phyloP scores from a whole-genome alignment of 2,113 vertebrate genomes.

The Charina bottae region DNA sequence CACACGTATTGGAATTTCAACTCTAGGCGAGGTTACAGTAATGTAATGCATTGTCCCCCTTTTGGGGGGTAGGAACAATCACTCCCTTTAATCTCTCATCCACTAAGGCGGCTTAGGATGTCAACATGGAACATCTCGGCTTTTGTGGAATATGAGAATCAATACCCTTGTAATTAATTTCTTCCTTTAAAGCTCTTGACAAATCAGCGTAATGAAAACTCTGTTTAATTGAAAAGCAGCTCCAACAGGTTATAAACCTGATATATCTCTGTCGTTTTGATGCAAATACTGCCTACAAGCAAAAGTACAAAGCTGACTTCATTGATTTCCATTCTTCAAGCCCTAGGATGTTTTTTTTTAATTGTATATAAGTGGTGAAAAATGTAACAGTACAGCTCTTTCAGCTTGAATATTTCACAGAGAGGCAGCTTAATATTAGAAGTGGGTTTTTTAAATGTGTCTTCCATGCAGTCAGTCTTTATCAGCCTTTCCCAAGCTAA shows the following conservation, averaged over 20 bases:
- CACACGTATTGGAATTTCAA: too few relatives aligned
- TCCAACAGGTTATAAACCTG: not conserved
- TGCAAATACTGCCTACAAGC: not conserved
- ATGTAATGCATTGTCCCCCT: not conserved
- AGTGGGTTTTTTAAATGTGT: constrained; percentile 10
- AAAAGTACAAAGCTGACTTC: constrained; percentile 25
- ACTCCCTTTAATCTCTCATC: not conserved
- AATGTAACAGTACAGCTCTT: not conserved
- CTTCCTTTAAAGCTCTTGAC: not conserved
- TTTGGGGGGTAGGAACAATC: not conserved
- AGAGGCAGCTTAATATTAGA: not conserved
- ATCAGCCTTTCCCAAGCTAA: not conserved
- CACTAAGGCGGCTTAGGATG: not conserved
- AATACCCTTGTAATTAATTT: not conserved
- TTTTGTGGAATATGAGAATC: not conserved
- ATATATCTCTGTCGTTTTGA: not conserved
- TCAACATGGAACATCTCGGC: not conserved
- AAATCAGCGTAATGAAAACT: not conserved
- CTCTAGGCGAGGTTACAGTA: not conserved
- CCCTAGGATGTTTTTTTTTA: not conserved
- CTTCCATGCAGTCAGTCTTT: constrained; percentile 11
- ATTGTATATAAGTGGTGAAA: not conserved
- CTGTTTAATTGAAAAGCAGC: constrained; percentile 19
- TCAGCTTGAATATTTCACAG: constrained; percentile 38
- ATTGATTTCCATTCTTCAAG: constrained; percentile 23